Evolutionary conservation across 2,888 invertebrate species (phyloP).

Genomic region (Papilio demoleus): DNA sequence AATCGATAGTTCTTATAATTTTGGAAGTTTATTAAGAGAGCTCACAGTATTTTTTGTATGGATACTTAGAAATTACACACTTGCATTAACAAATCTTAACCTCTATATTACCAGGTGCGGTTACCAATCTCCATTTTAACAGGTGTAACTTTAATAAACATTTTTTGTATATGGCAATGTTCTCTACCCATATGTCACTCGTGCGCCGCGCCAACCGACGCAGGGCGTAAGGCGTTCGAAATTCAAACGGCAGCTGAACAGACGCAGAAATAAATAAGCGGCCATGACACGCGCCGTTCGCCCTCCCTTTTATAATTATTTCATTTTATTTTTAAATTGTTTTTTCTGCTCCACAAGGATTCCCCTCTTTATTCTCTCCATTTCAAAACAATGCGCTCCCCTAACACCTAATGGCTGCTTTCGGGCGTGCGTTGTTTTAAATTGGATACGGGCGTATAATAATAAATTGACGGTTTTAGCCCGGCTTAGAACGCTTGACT

Average conservation of each 20-base stretch:
- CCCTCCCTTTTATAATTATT: conserved; percentile 82
- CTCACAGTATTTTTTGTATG: too few relatives aligned
- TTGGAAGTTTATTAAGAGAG: too few relatives aligned
- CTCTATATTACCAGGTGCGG: conserved; percentile 37
- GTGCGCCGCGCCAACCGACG: conserved; percentile 49
- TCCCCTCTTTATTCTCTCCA: conserved; percentile 72
- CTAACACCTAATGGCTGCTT: conserved; percentile 56
- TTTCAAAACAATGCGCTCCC: conserved; percentile 76
- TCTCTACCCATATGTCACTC: conserved; percentile 68
- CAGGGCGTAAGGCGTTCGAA: conserved; percentile 59
- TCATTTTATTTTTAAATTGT: conserved; percentile 84
- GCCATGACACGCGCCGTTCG: conserved; percentile 76
- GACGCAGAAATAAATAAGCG: conserved; percentile 73
- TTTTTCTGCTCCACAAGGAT: conserved; percentile 79
- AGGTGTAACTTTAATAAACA: conserved; percentile 48
- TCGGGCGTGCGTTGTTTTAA: conserved; percentile 81
- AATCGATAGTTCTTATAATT: too few relatives aligned
- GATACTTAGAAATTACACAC: too few relatives aligned
- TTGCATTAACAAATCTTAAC: background rate
- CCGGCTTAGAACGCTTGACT: conserved; percentile 74
- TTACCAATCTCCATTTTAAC: conserved; percentile 40
- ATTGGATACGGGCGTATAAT: conserved; percentile 83
- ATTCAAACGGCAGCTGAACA: conserved; percentile 78
- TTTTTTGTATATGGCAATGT: conserved; percentile 47
- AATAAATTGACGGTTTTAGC: conserved; percentile 82